Percentiles rank a stretch among this genome's conserved stretches.
Conservation (phyloP, 2,797 vertebrate genomes). For the Sebastes minor region DNA sequence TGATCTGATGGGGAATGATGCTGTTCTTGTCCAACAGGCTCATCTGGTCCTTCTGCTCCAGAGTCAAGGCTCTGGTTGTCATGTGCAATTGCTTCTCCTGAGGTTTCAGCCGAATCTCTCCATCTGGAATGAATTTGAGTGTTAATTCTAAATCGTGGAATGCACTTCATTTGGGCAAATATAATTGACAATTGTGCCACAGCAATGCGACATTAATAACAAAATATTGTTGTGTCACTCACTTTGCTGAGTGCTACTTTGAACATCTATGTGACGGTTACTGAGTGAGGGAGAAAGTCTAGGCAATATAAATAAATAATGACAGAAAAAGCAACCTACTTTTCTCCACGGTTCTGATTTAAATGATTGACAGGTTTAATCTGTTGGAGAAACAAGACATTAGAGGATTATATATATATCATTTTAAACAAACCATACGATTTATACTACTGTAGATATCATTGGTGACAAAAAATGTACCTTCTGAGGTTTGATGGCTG, state of each 20-base stretch:
- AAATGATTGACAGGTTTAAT: conserved; percentile 86
- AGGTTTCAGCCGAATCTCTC: conserved; percentile 79
- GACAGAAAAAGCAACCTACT: conserved; percentile 79
- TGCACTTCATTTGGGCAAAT: neutral
- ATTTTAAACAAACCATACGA: neutral
- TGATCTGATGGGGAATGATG: conserved; percentile 53
- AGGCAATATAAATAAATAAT: neutral
- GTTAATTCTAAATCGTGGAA: neutral
- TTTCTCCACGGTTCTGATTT: conserved; percentile 85
- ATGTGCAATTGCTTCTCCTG: conserved; percentile 76
- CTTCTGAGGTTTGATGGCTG: conserved; percentile 89
- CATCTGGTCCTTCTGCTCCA: conserved; percentile 63
- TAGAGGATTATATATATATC: neutral
- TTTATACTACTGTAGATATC: neutral
- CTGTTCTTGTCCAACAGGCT: conserved; percentile 53
- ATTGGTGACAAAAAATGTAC: conserved; percentile 67
- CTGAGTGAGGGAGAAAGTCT: neutral
- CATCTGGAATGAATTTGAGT: conserved; percentile 72
- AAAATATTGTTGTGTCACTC: neutral
- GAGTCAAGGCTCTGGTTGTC: conserved; percentile 70
- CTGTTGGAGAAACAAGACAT: conserved; percentile 74
- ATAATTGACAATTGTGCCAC: neutral
- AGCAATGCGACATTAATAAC: neutral
- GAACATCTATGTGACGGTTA: neutral
- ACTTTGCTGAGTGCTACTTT: neutral